Percentiles rank a stretch among this genome's conserved stretches.
These are phyloP conservation scores for Hoplostethus mediterraneus DNA, from an alignment of 2,797 vertebrate species.

Conservation along the genomic window DNA sequence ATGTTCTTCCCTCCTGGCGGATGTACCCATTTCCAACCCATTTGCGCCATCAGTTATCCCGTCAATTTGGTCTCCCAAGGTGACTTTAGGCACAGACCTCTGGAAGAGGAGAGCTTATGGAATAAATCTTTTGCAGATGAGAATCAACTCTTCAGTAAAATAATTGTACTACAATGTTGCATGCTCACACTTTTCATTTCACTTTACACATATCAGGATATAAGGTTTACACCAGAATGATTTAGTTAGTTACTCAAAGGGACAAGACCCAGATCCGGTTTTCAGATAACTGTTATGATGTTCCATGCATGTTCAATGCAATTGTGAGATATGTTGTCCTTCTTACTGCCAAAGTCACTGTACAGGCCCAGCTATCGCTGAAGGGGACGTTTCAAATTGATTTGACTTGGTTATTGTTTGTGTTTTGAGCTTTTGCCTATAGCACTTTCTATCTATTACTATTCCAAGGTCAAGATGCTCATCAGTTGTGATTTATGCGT, in stretches of 20 bases:
- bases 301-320: constrained; percentile 55
- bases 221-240: neutral
- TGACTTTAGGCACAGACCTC: constrained; percentile 81
- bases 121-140: constrained; percentile 54
- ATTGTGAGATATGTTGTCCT: constrained; percentile 77
- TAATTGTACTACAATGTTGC: constrained; percentile 2
- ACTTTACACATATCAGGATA: neutral
- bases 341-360: constrained; percentile 76
- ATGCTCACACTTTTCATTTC: neutral
- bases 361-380: constrained; percentile 32
- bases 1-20: constrained; percentile 46
- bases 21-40: constrained; percentile 53
- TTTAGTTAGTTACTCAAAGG: constrained; percentile 28
- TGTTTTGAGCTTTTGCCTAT: constrained; percentile 12
- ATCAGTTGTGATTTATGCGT: neutral
- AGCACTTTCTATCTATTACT: constrained; percentile 9
- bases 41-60: constrained; percentile 80
- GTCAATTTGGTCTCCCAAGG: constrained; percentile 82
- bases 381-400: constrained; percentile 25
- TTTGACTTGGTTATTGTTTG: constrained; percentile 6
- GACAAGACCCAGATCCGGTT: constrained; percentile 53
- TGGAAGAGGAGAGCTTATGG: constrained; percentile 38
- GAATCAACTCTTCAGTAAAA: constrained; percentile 32
- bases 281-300: constrained; percentile 48
- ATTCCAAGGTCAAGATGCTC: constrained; percentile 1